phyloP scores from a whole-genome alignment of 2,113 vertebrate genomes.

The Myotis davidii region DNA sequence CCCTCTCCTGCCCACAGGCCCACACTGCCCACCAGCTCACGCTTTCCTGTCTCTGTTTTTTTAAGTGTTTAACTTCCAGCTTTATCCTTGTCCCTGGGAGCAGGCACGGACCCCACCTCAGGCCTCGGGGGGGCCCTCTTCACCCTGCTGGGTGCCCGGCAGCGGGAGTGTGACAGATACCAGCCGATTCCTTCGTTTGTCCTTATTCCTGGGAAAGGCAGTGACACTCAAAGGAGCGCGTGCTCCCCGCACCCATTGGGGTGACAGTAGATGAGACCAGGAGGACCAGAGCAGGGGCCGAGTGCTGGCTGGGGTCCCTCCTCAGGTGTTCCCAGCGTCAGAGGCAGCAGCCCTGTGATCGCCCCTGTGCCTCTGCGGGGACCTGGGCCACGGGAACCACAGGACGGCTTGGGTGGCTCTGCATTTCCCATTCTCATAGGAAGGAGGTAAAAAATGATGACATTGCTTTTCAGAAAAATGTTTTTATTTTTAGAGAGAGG shows the following conservation, averaged over 20 bases:
- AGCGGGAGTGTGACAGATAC: too few relatives aligned
- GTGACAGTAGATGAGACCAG: not conserved
- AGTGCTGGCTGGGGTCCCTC: not conserved
- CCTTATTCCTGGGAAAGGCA: not conserved
- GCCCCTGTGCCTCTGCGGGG: not conserved
- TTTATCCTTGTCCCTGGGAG: not conserved
- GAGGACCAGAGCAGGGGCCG: not conserved
- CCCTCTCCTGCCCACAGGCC: too few relatives aligned
- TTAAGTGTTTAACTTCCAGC: not conserved
- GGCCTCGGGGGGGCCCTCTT: fast-evolving
- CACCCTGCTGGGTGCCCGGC: not conserved
- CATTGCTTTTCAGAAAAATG: too few relatives aligned
- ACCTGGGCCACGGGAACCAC: fast-evolving
- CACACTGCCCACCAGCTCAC: too few relatives aligned
- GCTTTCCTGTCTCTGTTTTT: not conserved
- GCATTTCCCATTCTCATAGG: not conserved
- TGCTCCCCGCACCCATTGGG: fast-evolving
- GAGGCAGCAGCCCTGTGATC: fast-evolving
- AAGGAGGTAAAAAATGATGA: not conserved
- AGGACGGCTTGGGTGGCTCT: not conserved
- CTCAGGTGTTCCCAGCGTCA: fast-evolving
- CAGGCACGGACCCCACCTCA: fast-evolving
- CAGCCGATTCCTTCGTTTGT: fast-evolving
- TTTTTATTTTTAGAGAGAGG: too few relatives aligned
- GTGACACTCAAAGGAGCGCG: not conserved